Percentiles rank a stretch among this genome's conserved stretches.
Conservation (phyloP, 1,140 invertebrate species). For the Drosophila sproati region DNA sequence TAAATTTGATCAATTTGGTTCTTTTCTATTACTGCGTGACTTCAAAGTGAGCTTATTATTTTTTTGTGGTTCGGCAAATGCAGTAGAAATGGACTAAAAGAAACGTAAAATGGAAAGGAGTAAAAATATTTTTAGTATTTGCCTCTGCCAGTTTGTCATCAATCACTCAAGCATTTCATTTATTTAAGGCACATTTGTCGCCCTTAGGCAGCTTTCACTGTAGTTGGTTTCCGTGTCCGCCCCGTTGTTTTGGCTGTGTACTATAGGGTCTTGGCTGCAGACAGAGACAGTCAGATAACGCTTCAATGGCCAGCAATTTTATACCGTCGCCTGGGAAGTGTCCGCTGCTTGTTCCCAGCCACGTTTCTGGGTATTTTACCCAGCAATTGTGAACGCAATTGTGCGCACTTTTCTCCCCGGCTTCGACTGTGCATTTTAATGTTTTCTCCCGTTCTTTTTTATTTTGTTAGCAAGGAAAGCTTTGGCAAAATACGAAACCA, state of each 20-base stretch:
- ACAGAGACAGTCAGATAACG: conserved; percentile 20
- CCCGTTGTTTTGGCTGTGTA: conserved; percentile 34
- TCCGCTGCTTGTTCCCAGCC: conserved; percentile 6
- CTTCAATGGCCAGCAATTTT: conserved; percentile 23
- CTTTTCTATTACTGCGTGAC: conserved; percentile 33
- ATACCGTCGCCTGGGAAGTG: conserved; percentile 9
- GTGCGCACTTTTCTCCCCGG: conserved; percentile 60
- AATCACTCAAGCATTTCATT: neutral
- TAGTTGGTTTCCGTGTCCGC: conserved; percentile 24
- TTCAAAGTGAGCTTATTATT: conserved; percentile 16
- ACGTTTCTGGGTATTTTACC: conserved; percentile 59
- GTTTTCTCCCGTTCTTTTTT: conserved; percentile 26
- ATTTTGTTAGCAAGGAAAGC: conserved; percentile 19
- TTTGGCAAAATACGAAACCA: neutral
- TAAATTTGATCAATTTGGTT: conserved; percentile 22
- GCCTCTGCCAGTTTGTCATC: neutral
- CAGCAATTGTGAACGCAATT: conserved; percentile 69
- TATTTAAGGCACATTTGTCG: neutral
- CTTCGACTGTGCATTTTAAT: conserved; percentile 66
- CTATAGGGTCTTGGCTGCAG: conserved; percentile 3
- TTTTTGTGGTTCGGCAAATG: conserved; percentile 22
- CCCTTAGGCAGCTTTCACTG: conserved; percentile 18
- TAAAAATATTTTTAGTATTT: neutral
- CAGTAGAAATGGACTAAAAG: conserved; percentile 3
- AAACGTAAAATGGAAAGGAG: neutral